Base-by-base conservation (phyloP, 2,797 vertebrate genomes). In the Valencia hispanica region DNA sequence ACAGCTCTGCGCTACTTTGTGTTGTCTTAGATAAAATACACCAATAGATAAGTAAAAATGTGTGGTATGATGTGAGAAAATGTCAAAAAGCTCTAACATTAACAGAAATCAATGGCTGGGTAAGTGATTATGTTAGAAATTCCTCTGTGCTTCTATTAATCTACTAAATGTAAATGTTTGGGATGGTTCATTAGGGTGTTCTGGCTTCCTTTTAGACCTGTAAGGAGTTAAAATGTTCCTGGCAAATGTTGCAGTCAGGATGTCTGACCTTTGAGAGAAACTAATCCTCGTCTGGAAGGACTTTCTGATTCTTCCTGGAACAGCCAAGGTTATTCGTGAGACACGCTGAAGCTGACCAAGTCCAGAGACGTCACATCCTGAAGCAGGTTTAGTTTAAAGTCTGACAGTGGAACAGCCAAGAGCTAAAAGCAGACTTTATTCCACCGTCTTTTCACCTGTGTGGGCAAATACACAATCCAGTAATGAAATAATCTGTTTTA, bases 211-310 rank as follows among this genome's bases (percentile, higher is more conserved):
- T 68, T 12, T 2, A 9, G 22, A 25, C 3, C 50, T 72, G 18
- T 36, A 55, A 39, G 34, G 72, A 74, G 78, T 71, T 43, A 75
- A 76, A 27, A 18, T 34, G 27, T 39, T 45, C 57, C 39, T 3
- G 12, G 25, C 61, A 66, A 41, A 66, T 30, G 45, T 57, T 48
- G 12, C 5, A 15, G 70, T 80, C 81, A 75, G 79, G 78, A 83
- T 69, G 79, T 77, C 79, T 80, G 68, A 75, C 50, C 69, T 88
- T 55, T 86, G 50, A 86, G 74, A 69, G 32, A 59, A 75, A 68
- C 51, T 91, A 84, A 91, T 89, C 88, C 84, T 70, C 15, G 61
- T 81, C 74, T 81, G 83, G 77, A 82, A 82, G 59, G 47, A 30
- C 68, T 74, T 70, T 41, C 65, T 45, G 65, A 59, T 70, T 72